Percentiles rank a stretch among this genome's conserved stretches.
phyloP scores from a whole-genome alignment of 2,797 vertebrate genomes.

The Danio aesculapii region DNA sequence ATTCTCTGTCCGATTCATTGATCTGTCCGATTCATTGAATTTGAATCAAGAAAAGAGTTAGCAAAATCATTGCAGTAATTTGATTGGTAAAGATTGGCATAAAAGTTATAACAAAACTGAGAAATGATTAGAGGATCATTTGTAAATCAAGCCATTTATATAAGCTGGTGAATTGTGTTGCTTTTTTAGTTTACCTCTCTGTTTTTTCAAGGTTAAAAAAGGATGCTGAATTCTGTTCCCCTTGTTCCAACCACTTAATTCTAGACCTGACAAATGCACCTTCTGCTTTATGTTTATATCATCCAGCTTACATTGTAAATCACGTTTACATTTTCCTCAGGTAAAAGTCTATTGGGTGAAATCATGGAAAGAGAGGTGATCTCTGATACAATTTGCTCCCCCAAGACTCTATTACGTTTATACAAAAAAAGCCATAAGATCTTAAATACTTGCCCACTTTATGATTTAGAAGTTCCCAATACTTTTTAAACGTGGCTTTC shows the following conservation, averaged over 20 bases:
- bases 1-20: too few relatives aligned
- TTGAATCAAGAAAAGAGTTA: too few relatives aligned
- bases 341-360: too few relatives aligned
- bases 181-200: too few relatives aligned
- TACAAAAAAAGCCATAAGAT: background rate
- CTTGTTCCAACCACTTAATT: background rate
- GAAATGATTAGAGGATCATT: too few relatives aligned
- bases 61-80: too few relatives aligned
- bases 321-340: background rate
- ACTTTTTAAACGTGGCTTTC: background rate
- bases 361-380: background rate
- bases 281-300: background rate
- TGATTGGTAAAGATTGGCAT: too few relatives aligned
- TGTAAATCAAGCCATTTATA: too few relatives aligned
- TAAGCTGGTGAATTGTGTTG: too few relatives aligned
- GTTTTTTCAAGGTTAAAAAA: background rate
- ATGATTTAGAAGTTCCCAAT: slow-evolving; percentile 2
- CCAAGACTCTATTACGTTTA: background rate
- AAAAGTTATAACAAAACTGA: too few relatives aligned
- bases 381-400: background rate
- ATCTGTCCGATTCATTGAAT: too few relatives aligned
- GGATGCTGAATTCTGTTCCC: background rate
- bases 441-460: slow-evolving; percentile 8
- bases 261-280: background rate
- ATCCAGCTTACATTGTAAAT: background rate